Percentiles rank a stretch among this genome's conserved stretches.
phyloP scores from a whole-genome alignment of 2,113 vertebrate species.

The Oncorhynchus gorbuscha region DNA sequence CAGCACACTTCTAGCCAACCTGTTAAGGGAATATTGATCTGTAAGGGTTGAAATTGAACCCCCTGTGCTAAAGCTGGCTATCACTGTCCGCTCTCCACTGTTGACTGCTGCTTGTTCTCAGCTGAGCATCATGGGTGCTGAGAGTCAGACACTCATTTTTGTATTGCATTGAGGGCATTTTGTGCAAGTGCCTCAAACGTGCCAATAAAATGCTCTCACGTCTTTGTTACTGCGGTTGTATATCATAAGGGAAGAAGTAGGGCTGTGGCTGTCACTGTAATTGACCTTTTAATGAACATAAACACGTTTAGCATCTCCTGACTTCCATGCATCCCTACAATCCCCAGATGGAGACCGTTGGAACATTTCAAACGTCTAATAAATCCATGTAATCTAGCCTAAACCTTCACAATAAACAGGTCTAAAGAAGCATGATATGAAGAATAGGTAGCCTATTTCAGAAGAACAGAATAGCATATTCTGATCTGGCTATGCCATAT shows the following conservation, averaged over 20 bases:
- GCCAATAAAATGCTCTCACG: background rate
- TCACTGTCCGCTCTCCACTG: slow-evolving; percentile 12
- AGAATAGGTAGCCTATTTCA: too few species aligned
- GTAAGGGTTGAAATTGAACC: slow-evolving; percentile 56
- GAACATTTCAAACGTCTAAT: too few species aligned
- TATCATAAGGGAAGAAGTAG: background rate
- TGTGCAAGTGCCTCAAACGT: background rate
- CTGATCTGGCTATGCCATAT: too few species aligned
- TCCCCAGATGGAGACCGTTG: too few species aligned
- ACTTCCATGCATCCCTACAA: too few species aligned
- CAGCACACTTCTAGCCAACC: slow-evolving; percentile 55
- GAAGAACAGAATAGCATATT: too few species aligned
- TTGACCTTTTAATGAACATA: too few species aligned
- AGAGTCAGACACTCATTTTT: background rate
- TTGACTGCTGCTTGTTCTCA: slow-evolving; percentile 28
- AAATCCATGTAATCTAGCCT: too few species aligned
- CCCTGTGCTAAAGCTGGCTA: slow-evolving; percentile 48
- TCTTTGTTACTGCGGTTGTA: background rate
- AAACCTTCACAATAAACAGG: too few species aligned
- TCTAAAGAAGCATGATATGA: too few species aligned
- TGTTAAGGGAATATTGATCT: slow-evolving; percentile 71
- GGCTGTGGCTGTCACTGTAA: background rate
- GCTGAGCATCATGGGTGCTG: background rate
- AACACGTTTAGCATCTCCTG: too few species aligned
- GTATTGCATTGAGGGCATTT: background rate